Evolutionary conservation across 2,113 vertebrate genomes (phyloP), one percentile per base, ranked within the genome.

Genomic region (Agapornis roseicollis): DNA sequence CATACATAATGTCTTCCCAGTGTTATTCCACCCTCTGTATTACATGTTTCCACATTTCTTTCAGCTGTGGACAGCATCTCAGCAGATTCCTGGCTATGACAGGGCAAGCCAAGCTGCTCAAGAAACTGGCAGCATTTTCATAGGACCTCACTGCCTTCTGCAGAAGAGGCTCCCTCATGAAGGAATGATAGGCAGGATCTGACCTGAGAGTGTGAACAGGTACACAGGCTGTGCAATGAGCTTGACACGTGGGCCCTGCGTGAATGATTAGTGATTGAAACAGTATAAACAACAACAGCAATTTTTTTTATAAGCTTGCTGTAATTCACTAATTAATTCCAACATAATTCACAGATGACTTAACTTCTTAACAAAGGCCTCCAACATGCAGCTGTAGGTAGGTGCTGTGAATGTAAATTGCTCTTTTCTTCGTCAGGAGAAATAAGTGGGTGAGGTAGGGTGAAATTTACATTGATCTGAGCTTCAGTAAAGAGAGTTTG

Each of bases 91-190:
- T 49, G 44, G 49, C 39, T 73, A 41, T 72, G 35, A 29, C 4
- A 28, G 9, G 37, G 23, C 17, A 91, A 76, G 18, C 28, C 0
- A 1, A 1, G 1, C 19, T 5, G 4, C 63, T 50, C 22, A 41
- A 11, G 27, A 39, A 50, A 18, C 31, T 4, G 27, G 25, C 11
- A 68, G 39, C 11, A 17, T 44, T 50, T 37, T 28, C 1, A 0
- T 0, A 42, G 39, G 29, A 71, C 7, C 49, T 65, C 42, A 2
- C 7, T 11, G 24, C 33, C 49, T 82, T 47, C 49, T 41, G 8
- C 8, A 22, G 49, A 16, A 27, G 41, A 41, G 12, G 66, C 2
- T 82, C 23, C 41, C 2, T 2, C 1, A 0, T 6, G 12, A 17
- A 76, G 55, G 10, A 63, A 20, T 0, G 3, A 42, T 8, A 39